Percentiles rank a stretch among this genome's conserved stretches.
Conservation (phyloP, 1,140 invertebrate species). For the Pogonomyrmex barbatus region DNA sequence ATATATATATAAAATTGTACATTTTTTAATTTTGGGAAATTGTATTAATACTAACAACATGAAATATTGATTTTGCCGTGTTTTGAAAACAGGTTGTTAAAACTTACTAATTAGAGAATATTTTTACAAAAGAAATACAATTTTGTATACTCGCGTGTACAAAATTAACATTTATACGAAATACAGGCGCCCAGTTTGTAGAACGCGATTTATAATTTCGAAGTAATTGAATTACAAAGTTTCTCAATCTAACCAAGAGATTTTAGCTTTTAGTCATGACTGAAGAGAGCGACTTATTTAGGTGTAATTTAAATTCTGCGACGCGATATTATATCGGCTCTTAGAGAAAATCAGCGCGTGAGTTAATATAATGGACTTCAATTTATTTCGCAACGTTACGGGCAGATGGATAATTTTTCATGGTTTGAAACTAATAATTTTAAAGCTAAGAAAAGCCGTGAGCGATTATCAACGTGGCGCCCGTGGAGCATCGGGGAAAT, state of each 20-base stretch:
- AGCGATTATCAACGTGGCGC: conserved; percentile 1
- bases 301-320: conserved; percentile 40
- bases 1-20: too few species aligned
- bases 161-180: conserved; percentile 55
- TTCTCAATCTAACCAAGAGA: conserved; percentile 39
- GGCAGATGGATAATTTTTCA: background rate
- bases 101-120: background rate
- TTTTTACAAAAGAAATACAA: conserved; percentile 2
- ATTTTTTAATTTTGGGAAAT: conserved; percentile 12
- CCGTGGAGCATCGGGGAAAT: conserved; percentile 23
- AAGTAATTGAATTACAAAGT: conserved; percentile 52
- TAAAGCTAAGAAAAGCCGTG: background rate
- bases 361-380: conserved; percentile 1
- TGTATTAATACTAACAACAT: background rate
- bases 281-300: conserved; percentile 39
- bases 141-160: background rate
- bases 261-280: conserved; percentile 42
- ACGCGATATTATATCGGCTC: conserved; percentile 11
- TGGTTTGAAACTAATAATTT: conserved; percentile 12
- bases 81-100: background rate
- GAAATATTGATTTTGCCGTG: background rate
- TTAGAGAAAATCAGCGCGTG: conserved; percentile 4
- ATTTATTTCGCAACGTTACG: background rate
- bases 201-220: conserved; percentile 26
- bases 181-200: conserved; percentile 33